phyloP scores from a whole-genome alignment of 2,113 vertebrate species.

The Scolopax mira region DNA sequence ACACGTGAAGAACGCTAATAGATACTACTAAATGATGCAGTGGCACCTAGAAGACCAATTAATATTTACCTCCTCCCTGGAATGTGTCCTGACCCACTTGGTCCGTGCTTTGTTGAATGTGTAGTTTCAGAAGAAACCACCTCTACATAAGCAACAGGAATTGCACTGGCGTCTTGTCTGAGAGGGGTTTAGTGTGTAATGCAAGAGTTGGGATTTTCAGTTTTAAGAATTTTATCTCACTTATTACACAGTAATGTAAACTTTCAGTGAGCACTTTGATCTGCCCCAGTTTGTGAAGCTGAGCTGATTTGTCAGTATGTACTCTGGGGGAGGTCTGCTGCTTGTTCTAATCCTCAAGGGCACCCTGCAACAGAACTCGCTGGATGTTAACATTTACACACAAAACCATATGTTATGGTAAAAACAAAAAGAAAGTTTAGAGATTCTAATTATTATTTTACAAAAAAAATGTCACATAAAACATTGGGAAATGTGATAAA shows the following conservation, averaged over 20 bases:
- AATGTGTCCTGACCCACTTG: background rate
- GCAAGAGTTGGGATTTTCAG: background rate
- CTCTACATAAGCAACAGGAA: background rate
- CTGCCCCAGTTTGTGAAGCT: background rate
- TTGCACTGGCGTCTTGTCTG: background rate
- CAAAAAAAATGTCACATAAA: background rate
- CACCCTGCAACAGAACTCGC: background rate
- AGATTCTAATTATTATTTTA: background rate
- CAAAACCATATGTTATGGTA: background rate
- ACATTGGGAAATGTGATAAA: constrained; percentile 1
- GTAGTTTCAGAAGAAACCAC: background rate
- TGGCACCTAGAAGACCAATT: background rate
- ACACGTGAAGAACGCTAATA: background rate
- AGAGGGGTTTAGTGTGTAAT: background rate
- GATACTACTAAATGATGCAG: background rate
- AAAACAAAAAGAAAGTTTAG: background rate
- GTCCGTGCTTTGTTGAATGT: background rate
- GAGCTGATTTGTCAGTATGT: background rate
- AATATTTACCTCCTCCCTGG: background rate
- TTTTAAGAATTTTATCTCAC: background rate
- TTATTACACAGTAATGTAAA: background rate
- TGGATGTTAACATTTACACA: background rate
- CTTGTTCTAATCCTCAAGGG: background rate
- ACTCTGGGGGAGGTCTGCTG: background rate
- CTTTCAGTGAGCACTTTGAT: background rate